Percentiles rank a stretch among this genome's conserved stretches.
Conservation (phyloP, 1,140 invertebrate genomes). For the Atta cephalotes region DNA sequence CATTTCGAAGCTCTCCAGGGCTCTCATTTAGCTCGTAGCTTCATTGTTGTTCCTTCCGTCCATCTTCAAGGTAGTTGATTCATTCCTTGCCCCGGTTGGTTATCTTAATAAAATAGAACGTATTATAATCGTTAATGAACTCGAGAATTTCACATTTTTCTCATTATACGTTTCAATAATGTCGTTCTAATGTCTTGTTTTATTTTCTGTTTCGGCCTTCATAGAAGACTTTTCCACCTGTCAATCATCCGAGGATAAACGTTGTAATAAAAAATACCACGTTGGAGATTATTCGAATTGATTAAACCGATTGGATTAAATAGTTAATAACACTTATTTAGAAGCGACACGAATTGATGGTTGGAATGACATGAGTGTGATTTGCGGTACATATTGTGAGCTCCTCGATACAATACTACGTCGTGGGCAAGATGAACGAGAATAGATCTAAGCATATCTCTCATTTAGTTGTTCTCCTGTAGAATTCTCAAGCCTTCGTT, state of each 20-base stretch:
- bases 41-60: slow-evolving; percentile 11
- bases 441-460: slow-evolving; percentile 24
- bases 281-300: slow-evolving; percentile 2
- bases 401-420: background rate
- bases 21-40: slow-evolving; percentile 18
- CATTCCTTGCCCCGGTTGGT: background rate
- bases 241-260: background rate
- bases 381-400: background rate
- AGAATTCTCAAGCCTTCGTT: background rate
- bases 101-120: slow-evolving; percentile 6
- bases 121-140: background rate
- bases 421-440: background rate
- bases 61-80: background rate
- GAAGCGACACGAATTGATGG: background rate
- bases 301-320: slow-evolving; percentile 24
- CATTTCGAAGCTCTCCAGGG: slow-evolving; percentile 19
- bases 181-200: background rate
- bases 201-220: background rate
- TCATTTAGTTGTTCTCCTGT: slow-evolving; percentile 11
- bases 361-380: background rate
- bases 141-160: background rate
- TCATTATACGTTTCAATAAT: background rate
- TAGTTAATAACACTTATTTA: slow-evolving; percentile 39
- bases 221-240: background rate
- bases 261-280: background rate